Conservation (phyloP, 2,888 invertebrate genomes). For the Selenia dentaria region DNA sequence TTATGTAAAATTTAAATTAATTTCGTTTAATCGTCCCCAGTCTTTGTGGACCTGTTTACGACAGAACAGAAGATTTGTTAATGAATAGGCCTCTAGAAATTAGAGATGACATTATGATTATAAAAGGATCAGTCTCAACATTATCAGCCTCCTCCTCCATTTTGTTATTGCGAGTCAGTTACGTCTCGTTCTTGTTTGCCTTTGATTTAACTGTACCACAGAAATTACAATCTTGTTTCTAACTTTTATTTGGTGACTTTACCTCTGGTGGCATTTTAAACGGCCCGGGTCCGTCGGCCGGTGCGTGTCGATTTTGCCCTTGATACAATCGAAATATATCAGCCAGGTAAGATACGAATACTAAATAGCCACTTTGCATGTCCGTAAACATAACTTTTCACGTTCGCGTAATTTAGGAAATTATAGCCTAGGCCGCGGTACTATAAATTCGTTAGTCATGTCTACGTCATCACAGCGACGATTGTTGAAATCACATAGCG, state of each 20-base stretch:
- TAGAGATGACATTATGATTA: too few relatives aligned
- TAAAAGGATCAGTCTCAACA: too few relatives aligned
- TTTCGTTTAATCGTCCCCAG: too few relatives aligned
- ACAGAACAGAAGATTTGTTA: too few relatives aligned
- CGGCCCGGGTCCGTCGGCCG: slow-evolving; percentile 18
- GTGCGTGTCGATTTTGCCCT: slow-evolving; percentile 30
- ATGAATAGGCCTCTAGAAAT: too few relatives aligned
- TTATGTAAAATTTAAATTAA: too few relatives aligned
- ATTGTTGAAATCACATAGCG: slow-evolving; percentile 25
- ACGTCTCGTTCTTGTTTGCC: slow-evolving; percentile 1
- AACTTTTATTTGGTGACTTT: slow-evolving; percentile 28
- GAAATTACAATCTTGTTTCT: slow-evolving; percentile 14
- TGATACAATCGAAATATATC: slow-evolving; percentile 31
- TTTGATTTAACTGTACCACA: slow-evolving; percentile 22
- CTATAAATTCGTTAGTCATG: slow-evolving; percentile 25
- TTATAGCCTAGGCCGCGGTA: slow-evolving; percentile 25
- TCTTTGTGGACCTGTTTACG: too few relatives aligned
- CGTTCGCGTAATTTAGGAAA: slow-evolving; percentile 34
- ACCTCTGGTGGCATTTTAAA: slow-evolving; percentile 20
- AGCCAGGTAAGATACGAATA: slow-evolving; percentile 17
- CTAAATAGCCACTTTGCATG: slow-evolving; percentile 31
- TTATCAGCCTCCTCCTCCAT: too few relatives aligned
- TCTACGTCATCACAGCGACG: slow-evolving; percentile 33
- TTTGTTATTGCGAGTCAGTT: too few relatives aligned
- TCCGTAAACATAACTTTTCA: slow-evolving; percentile 19